Percentiles rank a stretch among this genome's conserved stretches.
Conservation (phyloP, 2,797 vertebrate genomes). For the Harpagifer antarcticus region DNA sequence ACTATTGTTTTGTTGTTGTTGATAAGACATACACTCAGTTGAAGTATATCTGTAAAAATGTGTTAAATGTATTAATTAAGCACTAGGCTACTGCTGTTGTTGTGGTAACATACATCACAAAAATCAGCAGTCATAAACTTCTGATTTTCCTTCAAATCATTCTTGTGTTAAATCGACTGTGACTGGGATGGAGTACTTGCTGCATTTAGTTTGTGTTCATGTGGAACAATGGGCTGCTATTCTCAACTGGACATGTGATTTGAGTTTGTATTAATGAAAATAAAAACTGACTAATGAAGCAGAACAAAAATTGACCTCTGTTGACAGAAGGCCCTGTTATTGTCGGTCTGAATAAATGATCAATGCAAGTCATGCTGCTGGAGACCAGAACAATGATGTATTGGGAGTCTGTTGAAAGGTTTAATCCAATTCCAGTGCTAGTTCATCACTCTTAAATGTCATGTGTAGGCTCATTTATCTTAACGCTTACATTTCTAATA, state of each 20-base stretch:
- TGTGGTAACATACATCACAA: not conserved
- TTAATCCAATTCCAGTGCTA: slow-evolving; percentile 24
- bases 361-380: slow-evolving; percentile 44
- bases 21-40: not conserved
- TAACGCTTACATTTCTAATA: slow-evolving; percentile 9
- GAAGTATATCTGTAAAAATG: not conserved
- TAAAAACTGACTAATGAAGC: slow-evolving; percentile 61
- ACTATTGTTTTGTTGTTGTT: not conserved
- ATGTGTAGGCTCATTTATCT: slow-evolving; percentile 11
- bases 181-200: slow-evolving; percentile 22
- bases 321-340: slow-evolving; percentile 41
- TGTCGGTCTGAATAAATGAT: slow-evolving; percentile 59
- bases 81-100: not conserved
- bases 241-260: slow-evolving; percentile 49
- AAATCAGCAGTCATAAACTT: slow-evolving; percentile 6
- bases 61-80: accelerated
- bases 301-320: slow-evolving; percentile 49
- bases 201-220: slow-evolving; percentile 45
- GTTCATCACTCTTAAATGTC: slow-evolving; percentile 25
- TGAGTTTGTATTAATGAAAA: slow-evolving; percentile 60
- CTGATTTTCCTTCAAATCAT: slow-evolving; percentile 42
- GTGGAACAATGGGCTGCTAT: slow-evolving; percentile 58
- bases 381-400: slow-evolving; percentile 29
- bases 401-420: slow-evolving; percentile 26
- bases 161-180: slow-evolving; percentile 30